Percentiles rank a stretch among this genome's conserved stretches.
These are phyloP conservation scores for Paratilapia polleni DNA, from an alignment of 2,113 vertebrate species.

Conservation along the genomic window DNA sequence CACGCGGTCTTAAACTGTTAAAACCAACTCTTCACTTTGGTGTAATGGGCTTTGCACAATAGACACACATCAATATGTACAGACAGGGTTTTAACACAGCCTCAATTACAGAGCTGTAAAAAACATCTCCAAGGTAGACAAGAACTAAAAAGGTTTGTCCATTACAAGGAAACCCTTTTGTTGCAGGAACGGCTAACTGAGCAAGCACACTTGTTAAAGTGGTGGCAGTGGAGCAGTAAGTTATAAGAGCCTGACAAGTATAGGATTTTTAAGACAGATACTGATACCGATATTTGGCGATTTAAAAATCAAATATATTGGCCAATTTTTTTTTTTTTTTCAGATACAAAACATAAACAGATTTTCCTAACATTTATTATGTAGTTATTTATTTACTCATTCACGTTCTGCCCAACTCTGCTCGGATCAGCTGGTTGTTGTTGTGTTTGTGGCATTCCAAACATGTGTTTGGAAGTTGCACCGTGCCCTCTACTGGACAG, in stretches of 20 bases:
- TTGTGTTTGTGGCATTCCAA: no score
- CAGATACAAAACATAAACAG: no score
- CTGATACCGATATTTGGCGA: background rate
- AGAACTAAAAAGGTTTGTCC: background rate
- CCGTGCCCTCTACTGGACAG: no score
- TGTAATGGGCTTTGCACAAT: slow-evolving; percentile 22
- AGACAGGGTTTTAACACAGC: background rate
- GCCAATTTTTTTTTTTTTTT: no score
- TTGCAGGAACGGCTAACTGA: background rate
- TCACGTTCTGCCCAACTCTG: no score
- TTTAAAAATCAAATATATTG: background rate
- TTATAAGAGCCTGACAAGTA: background rate
- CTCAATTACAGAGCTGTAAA: slow-evolving; percentile 3
- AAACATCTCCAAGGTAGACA: background rate
- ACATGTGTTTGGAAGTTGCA: no score
- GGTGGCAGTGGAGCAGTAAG: background rate
- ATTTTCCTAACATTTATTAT: no score
- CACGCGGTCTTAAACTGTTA: slow-evolving; percentile 22
- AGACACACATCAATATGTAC: slow-evolving; percentile 30
- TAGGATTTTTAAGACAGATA: background rate
- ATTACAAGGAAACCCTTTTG: background rate
- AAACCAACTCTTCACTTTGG: slow-evolving; percentile 1
- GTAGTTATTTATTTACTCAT: no score
- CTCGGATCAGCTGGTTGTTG: no score
- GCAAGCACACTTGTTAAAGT: background rate